phyloP scores from a whole-genome alignment of 2,888 invertebrate genomes.

The Pseudolycoriella hygida region DNA sequence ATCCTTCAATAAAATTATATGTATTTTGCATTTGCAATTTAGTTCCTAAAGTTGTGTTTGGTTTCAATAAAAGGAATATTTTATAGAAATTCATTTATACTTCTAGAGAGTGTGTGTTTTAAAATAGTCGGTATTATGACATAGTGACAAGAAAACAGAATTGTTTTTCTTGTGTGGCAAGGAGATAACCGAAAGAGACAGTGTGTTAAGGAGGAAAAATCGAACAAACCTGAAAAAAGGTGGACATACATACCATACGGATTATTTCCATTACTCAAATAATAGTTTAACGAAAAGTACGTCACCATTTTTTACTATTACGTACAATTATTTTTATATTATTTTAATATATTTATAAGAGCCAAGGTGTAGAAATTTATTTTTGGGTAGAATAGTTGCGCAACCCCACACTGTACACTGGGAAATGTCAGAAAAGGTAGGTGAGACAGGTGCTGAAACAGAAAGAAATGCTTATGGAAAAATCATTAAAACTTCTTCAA shows the following conservation, averaged over 20 bases:
- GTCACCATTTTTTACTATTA: no score
- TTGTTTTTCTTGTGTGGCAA: not conserved
- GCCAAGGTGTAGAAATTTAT: not conserved
- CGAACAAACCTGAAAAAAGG: no score
- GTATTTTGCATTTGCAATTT: not conserved
- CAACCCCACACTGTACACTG: not conserved
- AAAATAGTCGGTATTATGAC: conserved; percentile 2
- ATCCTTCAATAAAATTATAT: not conserved
- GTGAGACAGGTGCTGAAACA: not conserved
- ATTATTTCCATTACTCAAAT: no score
- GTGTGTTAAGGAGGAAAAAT: no score
- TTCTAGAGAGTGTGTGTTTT: not conserved
- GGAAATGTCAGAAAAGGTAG: conserved; percentile 5
- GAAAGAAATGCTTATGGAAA: not conserved
- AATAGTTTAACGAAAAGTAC: no score
- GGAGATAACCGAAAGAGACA: not conserved
- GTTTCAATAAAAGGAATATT: conserved; percentile 5
- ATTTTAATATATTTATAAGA: not conserved
- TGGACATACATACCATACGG: no score
- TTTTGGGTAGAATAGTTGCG: conserved; percentile 3
- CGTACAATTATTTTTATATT: not conserved
- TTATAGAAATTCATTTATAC: not conserved
- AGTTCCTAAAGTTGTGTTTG: not conserved
- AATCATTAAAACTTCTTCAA: not conserved
- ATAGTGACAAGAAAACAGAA: not conserved